A percentile compares a stretch with the other conserved stretches of the same genome.
phyloP scores from a whole-genome alignment of 2,797 vertebrate genomes.

The Tragopan temminckii region DNA sequence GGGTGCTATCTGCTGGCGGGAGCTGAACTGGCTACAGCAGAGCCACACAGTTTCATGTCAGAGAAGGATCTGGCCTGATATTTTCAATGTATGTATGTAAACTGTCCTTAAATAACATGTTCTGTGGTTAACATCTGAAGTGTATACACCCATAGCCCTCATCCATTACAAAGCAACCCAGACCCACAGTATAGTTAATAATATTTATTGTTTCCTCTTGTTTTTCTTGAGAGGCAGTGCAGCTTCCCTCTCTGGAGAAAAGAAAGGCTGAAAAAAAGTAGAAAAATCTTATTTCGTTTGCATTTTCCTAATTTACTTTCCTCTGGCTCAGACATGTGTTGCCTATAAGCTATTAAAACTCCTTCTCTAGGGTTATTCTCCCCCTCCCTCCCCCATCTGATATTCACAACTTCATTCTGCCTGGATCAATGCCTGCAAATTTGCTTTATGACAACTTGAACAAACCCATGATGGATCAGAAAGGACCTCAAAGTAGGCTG shows the following conservation, averaged over 20 bases:
- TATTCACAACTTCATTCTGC: constrained; percentile 79
- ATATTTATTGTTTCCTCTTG: constrained; percentile 19
- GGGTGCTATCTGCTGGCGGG: constrained; percentile 20
- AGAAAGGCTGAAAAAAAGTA: background rate
- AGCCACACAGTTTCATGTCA: background rate
- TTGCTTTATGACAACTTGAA: constrained; percentile 85
- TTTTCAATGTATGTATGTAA: background rate
- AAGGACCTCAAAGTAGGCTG: constrained; percentile 77
- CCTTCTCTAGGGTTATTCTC: constrained; percentile 71
- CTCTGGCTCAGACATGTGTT: constrained; percentile 79
- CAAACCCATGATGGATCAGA: constrained; percentile 82
- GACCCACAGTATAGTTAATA: background rate
- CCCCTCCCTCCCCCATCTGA: constrained; percentile 35
- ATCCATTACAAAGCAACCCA: background rate
- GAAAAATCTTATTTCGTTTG: constrained; percentile 55
- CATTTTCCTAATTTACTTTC: constrained; percentile 77
- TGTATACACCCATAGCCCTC: background rate
- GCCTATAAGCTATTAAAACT: constrained; percentile 82
- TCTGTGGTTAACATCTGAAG: background rate
- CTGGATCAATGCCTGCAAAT: constrained; percentile 84
- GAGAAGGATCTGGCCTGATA: background rate
- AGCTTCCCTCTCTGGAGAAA: constrained; percentile 30
- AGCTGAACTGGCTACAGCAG: constrained; percentile 9
- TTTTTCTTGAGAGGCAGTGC: background rate
- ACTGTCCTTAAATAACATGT: background rate